These are phyloP conservation scores for Mustelus asterias DNA, from an alignment of 2,113 vertebrate genomes.

Conservation along the genomic window DNA sequence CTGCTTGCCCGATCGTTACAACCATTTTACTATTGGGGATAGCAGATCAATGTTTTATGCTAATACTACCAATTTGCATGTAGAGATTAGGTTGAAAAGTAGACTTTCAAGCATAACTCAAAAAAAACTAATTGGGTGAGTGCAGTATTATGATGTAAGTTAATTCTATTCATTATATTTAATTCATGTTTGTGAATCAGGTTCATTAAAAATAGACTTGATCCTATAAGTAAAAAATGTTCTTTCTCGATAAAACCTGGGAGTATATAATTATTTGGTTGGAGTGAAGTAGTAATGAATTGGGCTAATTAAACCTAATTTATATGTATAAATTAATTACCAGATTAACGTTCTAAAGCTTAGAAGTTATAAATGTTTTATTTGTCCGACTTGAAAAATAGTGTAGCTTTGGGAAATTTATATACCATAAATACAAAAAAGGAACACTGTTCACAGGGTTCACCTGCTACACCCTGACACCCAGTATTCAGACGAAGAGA, in stretches of 20 bases:
- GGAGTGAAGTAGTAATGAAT: neutral
- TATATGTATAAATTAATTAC: slow-evolving; percentile 12
- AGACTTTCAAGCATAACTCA: neutral
- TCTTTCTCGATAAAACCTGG: neutral
- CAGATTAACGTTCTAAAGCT: neutral
- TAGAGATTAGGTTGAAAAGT: neutral
- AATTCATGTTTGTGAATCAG: neutral
- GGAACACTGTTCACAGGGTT: neutral
- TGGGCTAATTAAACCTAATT: neutral
- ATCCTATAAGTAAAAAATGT: neutral
- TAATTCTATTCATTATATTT: neutral
- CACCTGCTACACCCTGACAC: neutral
- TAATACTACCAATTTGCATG: neutral
- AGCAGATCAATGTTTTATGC: neutral
- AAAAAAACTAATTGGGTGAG: neutral
- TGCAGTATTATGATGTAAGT: neutral
- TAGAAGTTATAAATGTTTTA: neutral
- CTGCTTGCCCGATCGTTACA: neutral
- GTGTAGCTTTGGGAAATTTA: neutral
- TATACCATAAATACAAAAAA: neutral
- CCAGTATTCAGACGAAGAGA: neutral
- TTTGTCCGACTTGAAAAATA: neutral
- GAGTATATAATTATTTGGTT: neutral
- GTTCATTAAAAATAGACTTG: slow-evolving; percentile 8
- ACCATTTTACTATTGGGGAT: neutral